These are phyloP conservation scores for Thamnophis elegans DNA, from an alignment of 2,797 vertebrate genomes.

Conservation along the genomic window DNA sequence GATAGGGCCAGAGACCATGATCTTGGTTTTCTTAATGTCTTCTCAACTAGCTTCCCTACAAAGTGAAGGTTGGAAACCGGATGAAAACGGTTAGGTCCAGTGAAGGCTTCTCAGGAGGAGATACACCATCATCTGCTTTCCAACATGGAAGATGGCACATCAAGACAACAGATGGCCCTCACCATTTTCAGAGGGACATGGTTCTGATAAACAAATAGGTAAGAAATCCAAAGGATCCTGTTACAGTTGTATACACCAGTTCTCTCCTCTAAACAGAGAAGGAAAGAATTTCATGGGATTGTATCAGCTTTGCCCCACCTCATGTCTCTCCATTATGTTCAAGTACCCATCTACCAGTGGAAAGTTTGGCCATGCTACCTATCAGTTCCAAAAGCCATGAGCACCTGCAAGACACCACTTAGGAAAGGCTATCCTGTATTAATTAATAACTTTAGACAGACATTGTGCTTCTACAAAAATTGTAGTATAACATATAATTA, in stretches of 20 bases:
- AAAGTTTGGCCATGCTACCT: neutral
- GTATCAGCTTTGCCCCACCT: neutral
- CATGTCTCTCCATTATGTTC: neutral
- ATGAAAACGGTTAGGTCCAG: neutral
- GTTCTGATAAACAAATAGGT: neutral
- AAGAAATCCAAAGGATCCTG: neutral
- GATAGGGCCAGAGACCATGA: too few relatives aligned
- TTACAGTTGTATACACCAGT: neutral
- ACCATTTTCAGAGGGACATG: neutral
- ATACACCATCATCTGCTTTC: neutral
- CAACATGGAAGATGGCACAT: neutral
- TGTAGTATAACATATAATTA: neutral
- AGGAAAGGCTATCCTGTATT: neutral
- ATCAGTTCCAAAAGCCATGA: neutral
- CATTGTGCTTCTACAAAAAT: neutral
- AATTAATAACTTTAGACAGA: neutral
- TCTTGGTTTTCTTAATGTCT: neutral
- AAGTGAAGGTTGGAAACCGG: neutral
- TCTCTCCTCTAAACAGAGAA: neutral
- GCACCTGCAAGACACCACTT: neutral
- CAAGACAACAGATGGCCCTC: neutral
- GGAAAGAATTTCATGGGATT: neutral
- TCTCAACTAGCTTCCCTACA: neutral
- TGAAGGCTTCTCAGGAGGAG: neutral
- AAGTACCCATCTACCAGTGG: neutral